These are phyloP conservation scores for Oreochromis spilurus DNA, from an alignment of 2,113 vertebrate species.

Conservation along the genomic window DNA sequence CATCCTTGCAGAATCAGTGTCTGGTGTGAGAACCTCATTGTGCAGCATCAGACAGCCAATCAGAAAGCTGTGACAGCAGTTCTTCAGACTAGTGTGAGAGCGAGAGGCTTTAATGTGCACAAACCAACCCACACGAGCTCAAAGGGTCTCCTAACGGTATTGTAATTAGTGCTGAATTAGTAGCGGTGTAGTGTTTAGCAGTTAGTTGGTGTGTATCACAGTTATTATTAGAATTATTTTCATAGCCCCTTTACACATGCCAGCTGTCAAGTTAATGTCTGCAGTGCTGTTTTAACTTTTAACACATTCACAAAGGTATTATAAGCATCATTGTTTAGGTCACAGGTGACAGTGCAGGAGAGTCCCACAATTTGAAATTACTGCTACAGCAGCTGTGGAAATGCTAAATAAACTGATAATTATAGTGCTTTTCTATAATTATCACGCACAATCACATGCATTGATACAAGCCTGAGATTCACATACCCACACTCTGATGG, in stretches of 20 bases:
- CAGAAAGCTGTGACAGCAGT: not conserved
- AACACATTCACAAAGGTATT: not conserved
- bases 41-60: not conserved
- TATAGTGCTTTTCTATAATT: no score
- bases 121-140: not conserved
- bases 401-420: not conserved
- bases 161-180: not conserved
- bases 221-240: not conserved
- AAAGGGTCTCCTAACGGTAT: not conserved
- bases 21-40: not conserved
- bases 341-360: not conserved
- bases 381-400: not conserved
- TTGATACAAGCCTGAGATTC: not conserved
- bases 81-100: not conserved
- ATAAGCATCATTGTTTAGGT: not conserved
- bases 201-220: not conserved
- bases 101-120: not conserved
- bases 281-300: not conserved
- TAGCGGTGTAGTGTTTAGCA: not conserved
- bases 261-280: not conserved
- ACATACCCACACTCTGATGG: not conserved
- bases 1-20: not conserved
- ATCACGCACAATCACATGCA: fast-evolving
- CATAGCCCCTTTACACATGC: not conserved
- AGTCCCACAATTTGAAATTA: not conserved